Conservation (phyloP, 37 sponge, comb jelly and placozoan species). For the Hormiphora californensis region DNA sequence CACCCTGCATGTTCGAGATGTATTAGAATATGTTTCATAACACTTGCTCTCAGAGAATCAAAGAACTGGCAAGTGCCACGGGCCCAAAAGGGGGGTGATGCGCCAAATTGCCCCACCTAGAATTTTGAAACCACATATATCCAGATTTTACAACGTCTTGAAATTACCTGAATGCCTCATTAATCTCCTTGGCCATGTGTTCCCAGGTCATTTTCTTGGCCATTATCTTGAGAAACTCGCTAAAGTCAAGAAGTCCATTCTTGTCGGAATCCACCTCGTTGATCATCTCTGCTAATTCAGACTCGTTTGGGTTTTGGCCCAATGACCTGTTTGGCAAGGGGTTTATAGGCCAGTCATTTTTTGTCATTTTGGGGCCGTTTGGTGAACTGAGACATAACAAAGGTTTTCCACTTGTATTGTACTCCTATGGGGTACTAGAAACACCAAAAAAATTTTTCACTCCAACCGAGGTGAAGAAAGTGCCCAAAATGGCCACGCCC, state of each 20-base stretch:
- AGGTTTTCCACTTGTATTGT: too few species aligned
- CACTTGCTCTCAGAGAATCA: neutral
- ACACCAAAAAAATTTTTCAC: too few species aligned
- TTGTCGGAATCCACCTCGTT: constrained; percentile 42
- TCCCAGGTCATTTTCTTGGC: constrained; percentile 37
- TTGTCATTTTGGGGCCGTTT: too few species aligned
- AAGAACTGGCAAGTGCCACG: too few species aligned
- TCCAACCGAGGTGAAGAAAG: too few species aligned
- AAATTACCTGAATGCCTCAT: constrained; percentile 1
- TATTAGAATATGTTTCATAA: neutral
- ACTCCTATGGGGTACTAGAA: too few species aligned
- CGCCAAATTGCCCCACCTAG: neutral
- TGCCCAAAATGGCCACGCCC: too few species aligned
- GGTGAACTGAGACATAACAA: too few species aligned
- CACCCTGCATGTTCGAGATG: neutral
- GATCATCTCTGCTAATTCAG: constrained; percentile 18
- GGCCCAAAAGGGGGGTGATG: too few species aligned
- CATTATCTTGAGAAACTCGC: constrained; percentile 9
- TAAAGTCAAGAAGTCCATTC: constrained; percentile 1
- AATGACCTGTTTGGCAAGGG: neutral
- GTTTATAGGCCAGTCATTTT: too few species aligned
- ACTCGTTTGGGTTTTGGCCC: constrained; percentile 12
- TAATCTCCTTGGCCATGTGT: neutral
- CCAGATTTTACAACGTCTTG: too few species aligned
- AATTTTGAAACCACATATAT: neutral